These are phyloP conservation scores for Gambusia yucatana DNA, from an alignment of 2,797 vertebrate species.

Conservation along the genomic window DNA sequence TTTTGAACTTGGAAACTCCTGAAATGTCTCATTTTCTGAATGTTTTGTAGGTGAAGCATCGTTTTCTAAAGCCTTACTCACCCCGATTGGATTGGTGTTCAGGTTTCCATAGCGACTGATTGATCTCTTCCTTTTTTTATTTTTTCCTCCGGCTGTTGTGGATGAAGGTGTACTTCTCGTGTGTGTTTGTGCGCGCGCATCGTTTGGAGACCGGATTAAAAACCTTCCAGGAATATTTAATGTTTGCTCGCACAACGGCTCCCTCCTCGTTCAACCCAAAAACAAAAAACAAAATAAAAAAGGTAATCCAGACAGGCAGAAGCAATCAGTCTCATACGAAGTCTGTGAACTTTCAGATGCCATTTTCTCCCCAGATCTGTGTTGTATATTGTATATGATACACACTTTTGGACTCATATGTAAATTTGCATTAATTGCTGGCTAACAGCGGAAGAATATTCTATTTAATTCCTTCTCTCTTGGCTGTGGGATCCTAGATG, in stretches of 20 bases:
- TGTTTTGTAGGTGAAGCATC: slow-evolving; percentile 41
- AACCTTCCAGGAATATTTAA: slow-evolving; percentile 56
- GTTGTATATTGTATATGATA: slow-evolving; percentile 93
- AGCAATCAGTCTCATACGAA: slow-evolving; percentile 55
- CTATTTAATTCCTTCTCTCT: slow-evolving; percentile 95
- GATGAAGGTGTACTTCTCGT: slow-evolving; percentile 80
- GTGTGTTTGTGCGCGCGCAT: slow-evolving; percentile 52
- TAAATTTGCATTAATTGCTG: slow-evolving; percentile 97
- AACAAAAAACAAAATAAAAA: slow-evolving; percentile 3
- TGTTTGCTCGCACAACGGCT: slow-evolving; percentile 60
- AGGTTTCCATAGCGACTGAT: slow-evolving; percentile 83
- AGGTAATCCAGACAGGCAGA: slow-evolving; percentile 67
- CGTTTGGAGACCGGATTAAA: slow-evolving; percentile 62
- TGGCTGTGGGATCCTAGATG: slow-evolving; percentile 94
- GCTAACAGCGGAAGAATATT: slow-evolving; percentile 91
- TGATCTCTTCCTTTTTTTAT: slow-evolving; percentile 62
- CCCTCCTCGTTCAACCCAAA: slow-evolving; percentile 17
- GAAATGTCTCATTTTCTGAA: slow-evolving; percentile 30
- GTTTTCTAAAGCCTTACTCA: slow-evolving; percentile 83
- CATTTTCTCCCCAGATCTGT: slow-evolving; percentile 70
- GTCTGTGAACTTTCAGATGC: slow-evolving; percentile 69
- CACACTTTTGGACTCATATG: slow-evolving; percentile 92
- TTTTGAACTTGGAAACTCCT: slow-evolving; percentile 8
- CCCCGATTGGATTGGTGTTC: slow-evolving; percentile 62
- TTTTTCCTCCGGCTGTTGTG: slow-evolving; percentile 79